Percentiles rank a stretch among this genome's conserved stretches.
phyloP scores from a whole-genome alignment of 2,797 vertebrate genomes.

The Erpetoichthys calabaricus region DNA sequence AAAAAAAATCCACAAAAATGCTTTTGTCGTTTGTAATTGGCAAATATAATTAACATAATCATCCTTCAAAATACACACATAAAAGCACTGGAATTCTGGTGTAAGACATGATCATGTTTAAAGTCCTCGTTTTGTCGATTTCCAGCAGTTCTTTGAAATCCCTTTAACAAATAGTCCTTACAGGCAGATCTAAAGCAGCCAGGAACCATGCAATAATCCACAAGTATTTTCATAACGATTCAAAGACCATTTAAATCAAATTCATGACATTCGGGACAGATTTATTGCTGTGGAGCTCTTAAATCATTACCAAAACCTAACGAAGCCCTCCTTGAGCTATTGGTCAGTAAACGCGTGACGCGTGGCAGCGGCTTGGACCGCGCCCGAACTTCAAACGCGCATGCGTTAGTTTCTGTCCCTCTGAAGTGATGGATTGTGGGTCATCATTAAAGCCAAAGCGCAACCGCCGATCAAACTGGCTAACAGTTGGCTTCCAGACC shows the following conservation, averaged over 20 bases:
- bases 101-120: conserved; percentile 16
- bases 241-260: conserved; percentile 51
- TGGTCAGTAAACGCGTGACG: too few species aligned
- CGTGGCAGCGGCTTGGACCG: too few species aligned
- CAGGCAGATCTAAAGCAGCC: conserved; percentile 30
- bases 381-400: background rate
- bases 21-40: too few species aligned
- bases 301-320: conserved; percentile 37
- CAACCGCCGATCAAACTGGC: too few species aligned
- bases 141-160: conserved; percentile 19
- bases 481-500: too few species aligned
- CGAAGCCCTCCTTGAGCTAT: background rate
- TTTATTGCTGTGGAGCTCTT: conserved; percentile 42
- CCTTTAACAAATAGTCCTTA: conserved; percentile 22
- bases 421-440: conserved; percentile 26
- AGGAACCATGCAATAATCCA: conserved; percentile 42
- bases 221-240: conserved; percentile 52
- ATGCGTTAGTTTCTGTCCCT: conserved; percentile 13
- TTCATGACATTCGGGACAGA: conserved; percentile 49
- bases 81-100: too few species aligned
- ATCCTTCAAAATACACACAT: too few species aligned
- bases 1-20: too few species aligned
- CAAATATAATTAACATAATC: too few species aligned
- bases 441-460: conserved; percentile 8
- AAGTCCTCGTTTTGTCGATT: conserved; percentile 20